Base-by-base conservation (phyloP, 2,113 vertebrate species). In the Enhydra lutris region DNA sequence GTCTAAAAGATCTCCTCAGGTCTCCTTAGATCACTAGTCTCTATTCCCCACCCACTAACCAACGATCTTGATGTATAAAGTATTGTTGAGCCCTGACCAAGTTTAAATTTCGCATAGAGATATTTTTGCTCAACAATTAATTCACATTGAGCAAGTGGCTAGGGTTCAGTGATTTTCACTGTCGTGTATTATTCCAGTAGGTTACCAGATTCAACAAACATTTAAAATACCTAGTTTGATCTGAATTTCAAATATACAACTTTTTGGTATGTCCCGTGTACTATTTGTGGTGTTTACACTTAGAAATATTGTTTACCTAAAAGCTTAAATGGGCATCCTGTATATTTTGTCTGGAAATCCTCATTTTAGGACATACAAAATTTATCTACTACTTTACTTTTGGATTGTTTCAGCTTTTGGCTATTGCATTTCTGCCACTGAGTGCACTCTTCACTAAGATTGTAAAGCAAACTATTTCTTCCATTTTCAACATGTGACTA, bases 241-340 rank as follows among this genome's bases (percentile, higher is more conserved):
- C 55, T 95, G 29, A 95, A 42, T 92, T 89, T 92, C 76, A 96
- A 31, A 52, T n/a, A 69, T 67, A 45, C 23, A 93, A 61, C 15
- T 36, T 57, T 81, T 76, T 79, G 78, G 17, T 73, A 59, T 67
- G 63, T 36, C 14, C 23, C 31, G 15, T 34, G 18, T 8, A 20
- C 7, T 91, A 39, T 71, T 80, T 89, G 55, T 65, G 10, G 79
- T 93, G 31, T n/a, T 74, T 83, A 36, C 13, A 50, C 17, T 79
- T 23, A 31, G 78, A 91, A 67, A 67, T 67, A n/a, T 67, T 65
- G 13, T 31, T 34, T 76, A 76, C 39, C 39, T 76, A 39, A 45
- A 76, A 76, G 42, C 39, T 76, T 76, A 45, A 29, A 29, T 76
- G 39, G 73, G 24, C 24, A 76, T 76, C 39, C 39, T 76, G 12